phyloP scores from a whole-genome alignment of 1,140 invertebrate genomes.

The Coelopa frigida region DNA sequence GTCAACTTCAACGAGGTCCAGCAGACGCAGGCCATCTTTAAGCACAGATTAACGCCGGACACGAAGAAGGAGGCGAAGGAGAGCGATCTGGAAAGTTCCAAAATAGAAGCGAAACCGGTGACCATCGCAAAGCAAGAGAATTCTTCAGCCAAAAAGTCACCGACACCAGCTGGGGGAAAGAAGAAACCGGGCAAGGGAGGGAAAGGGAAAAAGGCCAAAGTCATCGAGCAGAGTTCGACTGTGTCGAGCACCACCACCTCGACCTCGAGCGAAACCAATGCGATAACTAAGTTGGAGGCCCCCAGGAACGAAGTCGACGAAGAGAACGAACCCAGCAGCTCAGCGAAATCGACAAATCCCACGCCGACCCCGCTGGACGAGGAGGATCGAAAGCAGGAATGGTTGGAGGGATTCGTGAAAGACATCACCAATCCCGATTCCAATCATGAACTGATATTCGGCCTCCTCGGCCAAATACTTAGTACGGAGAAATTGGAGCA shows the following conservation, averaged over 20 bases:
- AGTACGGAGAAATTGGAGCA: slow-evolving; percentile 13
- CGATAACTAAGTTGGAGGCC: neutral
- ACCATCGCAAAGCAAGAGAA: neutral
- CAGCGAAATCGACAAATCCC: neutral
- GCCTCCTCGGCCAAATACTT: slow-evolving; percentile 9
- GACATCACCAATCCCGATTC: slow-evolving; percentile 12
- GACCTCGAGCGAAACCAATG: neutral
- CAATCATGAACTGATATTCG: slow-evolving; percentile 10
- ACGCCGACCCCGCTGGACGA: slow-evolving; percentile 5
- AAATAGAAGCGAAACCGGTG: neutral
- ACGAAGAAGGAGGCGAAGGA: neutral
- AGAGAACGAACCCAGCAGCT: neutral
- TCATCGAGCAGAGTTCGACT: slow-evolving; percentile 5
- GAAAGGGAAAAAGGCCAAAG: neutral
- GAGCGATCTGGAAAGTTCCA: neutral
- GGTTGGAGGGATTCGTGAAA: slow-evolving; percentile 11
- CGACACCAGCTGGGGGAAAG: neutral
- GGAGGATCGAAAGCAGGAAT: slow-evolving; percentile 1
- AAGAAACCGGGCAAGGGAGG: neutral
- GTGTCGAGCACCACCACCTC: slow-evolving; percentile 6
- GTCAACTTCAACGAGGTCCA: slow-evolving; percentile 24
- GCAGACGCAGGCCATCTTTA: slow-evolving; percentile 17
- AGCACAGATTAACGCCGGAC: slow-evolving; percentile 1
- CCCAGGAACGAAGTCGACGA: neutral
- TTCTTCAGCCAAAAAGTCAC: no score